Evolutionary conservation across 2,113 vertebrate species (phyloP), one percentile per base, ranked within the genome.

Genomic region (Ardeotis arabs): DNA sequence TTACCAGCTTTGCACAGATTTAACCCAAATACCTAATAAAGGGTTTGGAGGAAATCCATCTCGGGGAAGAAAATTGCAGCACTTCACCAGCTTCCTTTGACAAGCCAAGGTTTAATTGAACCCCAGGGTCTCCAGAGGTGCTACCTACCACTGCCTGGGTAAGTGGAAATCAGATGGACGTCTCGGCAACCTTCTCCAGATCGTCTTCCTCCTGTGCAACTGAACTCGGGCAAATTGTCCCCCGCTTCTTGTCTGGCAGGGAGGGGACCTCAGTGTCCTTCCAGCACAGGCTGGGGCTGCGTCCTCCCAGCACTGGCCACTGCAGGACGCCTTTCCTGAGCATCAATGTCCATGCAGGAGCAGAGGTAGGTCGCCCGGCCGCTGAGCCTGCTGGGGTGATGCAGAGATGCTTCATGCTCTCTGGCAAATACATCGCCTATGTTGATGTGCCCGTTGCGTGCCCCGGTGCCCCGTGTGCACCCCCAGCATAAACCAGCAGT

Each of bases 381-480:
- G 1, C 33, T 15, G 19, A 45, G 66, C 41, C 62, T 31, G 31
- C 68, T 4, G 2, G n/a, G 35, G 15, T 8, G 39, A 59, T 52
- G 70, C 52, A 37, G 69, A 50, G n/a, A 14, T 69, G 23, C 31
- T 89, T 69, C 41, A 3, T 1, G 1, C 49, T 56, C 24, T 66
- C 66, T 55, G 59, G 28, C 77, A 59, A 62, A 45, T 7, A 44
- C 17, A 15, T 13, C 8, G 5, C 13, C 2, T 4, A 35, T 13
- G 10, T 7, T 85, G 60, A 56, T 3, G 2, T 72, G 62, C 41
- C 60, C 5, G 4, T 58, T 31, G 31, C 49, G 33, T 1, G 2
- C 20, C 13, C 16, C 0, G 0, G 10, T 64, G 31, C 24, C 28
- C 41, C 14, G 2, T 3, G 20, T 56, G 75, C 41, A 21, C 9